These are phyloP conservation scores for Cherax quadricarinatus DNA, from an alignment of 1,140 invertebrate species.

Conservation along the genomic window DNA sequence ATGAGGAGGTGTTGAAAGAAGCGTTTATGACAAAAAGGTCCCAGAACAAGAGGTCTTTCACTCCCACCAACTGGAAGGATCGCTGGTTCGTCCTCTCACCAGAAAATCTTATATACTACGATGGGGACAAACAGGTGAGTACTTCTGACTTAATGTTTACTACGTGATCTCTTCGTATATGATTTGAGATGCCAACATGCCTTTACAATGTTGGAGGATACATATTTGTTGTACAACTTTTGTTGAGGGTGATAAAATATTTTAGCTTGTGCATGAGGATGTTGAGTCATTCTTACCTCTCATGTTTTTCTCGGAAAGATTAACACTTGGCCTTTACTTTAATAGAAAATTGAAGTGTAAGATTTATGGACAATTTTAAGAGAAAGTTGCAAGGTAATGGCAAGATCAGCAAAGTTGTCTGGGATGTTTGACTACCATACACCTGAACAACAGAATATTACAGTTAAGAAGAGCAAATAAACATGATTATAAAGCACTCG, in stretches of 20 bases:
- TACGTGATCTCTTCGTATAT: background rate
- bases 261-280: too few species aligned
- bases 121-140: conserved; percentile 86
- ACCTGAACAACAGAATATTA: too few species aligned
- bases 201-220: background rate
- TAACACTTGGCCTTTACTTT: too few species aligned
- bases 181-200: background rate
- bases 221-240: background rate
- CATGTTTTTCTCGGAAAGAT: too few species aligned
- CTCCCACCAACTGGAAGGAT: conserved; percentile 89
- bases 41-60: conserved; percentile 91
- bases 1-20: conserved; percentile 73
- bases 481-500: too few species aligned
- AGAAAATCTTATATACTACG: conserved; percentile 87
- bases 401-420: too few species aligned
- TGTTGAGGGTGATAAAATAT: background rate
- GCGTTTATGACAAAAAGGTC: conserved; percentile 91
- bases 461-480: too few species aligned
- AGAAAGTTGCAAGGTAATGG: too few species aligned
- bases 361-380: too few species aligned
- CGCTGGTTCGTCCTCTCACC: conserved; percentile 89
- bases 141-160: background rate
- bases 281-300: too few species aligned
- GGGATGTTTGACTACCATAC: too few species aligned
- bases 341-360: too few species aligned